These are phyloP conservation scores for Bergia sp. DNA, from an alignment of 92 coral and sea anemone genomes.

Conservation along the genomic window DNA sequence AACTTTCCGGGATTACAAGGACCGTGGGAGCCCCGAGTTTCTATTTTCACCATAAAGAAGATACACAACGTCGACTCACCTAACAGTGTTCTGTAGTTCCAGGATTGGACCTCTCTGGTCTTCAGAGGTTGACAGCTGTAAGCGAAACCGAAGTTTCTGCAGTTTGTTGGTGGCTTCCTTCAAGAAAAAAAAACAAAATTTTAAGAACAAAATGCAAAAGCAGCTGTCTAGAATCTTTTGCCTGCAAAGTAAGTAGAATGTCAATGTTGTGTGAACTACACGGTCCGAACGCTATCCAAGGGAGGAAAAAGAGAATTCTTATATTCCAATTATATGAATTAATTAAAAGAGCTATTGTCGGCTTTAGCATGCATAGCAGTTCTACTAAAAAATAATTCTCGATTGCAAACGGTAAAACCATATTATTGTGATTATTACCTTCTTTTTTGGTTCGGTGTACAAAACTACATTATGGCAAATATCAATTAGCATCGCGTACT, in stretches of 20 bases:
- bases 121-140: constrained; percentile 86
- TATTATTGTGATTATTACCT: constrained; percentile 55
- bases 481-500: constrained; percentile 92
- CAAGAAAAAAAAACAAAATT: background rate
- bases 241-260: background rate
- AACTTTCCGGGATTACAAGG: too few relatives aligned
- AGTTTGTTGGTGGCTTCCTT: constrained; percentile 93
- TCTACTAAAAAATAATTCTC: too few relatives aligned
- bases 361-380: too few relatives aligned
- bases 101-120: constrained; percentile 94
- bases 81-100: constrained; percentile 82
- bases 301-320: too few relatives aligned
- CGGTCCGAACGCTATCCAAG: too few relatives aligned
- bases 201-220: background rate
- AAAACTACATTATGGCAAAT: constrained; percentile 91
- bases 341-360: too few relatives aligned
- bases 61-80: constrained; percentile 42
- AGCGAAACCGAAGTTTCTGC: constrained; percentile 89
- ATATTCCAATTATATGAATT: too few relatives aligned
- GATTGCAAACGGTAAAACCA: too few relatives aligned
- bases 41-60: background rate
- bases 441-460: constrained; percentile 98
- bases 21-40: too few relatives aligned
- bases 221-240: background rate
- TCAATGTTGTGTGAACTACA: too few relatives aligned